phyloP scores from a whole-genome alignment of 2,888 invertebrate species.

The Drosophila cognata region DNA sequence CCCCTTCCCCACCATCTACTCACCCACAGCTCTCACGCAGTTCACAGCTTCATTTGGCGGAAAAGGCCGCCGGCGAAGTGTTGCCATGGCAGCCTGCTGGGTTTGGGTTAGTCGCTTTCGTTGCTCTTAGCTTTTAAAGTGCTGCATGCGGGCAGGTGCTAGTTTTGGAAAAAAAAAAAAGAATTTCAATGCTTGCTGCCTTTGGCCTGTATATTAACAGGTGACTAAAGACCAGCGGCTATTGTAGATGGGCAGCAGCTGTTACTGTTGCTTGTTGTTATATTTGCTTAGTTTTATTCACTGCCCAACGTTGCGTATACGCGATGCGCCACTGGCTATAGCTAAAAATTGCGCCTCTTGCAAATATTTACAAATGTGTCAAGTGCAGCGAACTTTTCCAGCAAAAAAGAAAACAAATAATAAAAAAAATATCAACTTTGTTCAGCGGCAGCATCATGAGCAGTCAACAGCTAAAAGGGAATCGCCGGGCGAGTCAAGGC shows the following conservation, averaged over 20 bases:
- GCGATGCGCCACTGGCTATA: slow-evolving; percentile 31
- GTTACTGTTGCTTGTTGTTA: slow-evolving; percentile 33
- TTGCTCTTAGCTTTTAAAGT: slow-evolving; percentile 53
- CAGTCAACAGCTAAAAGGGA: slow-evolving; percentile 51
- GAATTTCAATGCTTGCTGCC: slow-evolving; percentile 33
- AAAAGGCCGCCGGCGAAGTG: slow-evolving; percentile 41
- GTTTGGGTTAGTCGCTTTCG: slow-evolving; percentile 10
- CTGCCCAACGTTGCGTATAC: slow-evolving; percentile 35
- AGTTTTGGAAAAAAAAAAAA: slow-evolving; percentile 24
- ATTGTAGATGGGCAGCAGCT: slow-evolving; percentile 32
- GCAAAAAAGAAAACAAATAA: neutral
- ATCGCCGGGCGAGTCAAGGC: slow-evolving; percentile 28
- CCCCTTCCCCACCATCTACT: neutral
- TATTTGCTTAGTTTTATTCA: slow-evolving; percentile 32
- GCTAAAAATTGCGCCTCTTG: slow-evolving; percentile 28
- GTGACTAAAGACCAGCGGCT: slow-evolving; percentile 54
- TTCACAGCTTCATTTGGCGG: slow-evolving; percentile 7
- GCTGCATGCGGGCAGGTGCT: slow-evolving; percentile 47
- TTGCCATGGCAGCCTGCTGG: slow-evolving; percentile 20
- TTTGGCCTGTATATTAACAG: slow-evolving; percentile 58
- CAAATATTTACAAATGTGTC: slow-evolving; percentile 62
- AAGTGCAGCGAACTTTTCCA: slow-evolving; percentile 46
- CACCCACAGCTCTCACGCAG: neutral
- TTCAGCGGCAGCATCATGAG: slow-evolving; percentile 19
- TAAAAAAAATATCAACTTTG: neutral